Evolutionary conservation across 2,888 invertebrate genomes (phyloP), one percentile per base, ranked within the genome.

Genomic region (Acleris sparsana): DNA sequence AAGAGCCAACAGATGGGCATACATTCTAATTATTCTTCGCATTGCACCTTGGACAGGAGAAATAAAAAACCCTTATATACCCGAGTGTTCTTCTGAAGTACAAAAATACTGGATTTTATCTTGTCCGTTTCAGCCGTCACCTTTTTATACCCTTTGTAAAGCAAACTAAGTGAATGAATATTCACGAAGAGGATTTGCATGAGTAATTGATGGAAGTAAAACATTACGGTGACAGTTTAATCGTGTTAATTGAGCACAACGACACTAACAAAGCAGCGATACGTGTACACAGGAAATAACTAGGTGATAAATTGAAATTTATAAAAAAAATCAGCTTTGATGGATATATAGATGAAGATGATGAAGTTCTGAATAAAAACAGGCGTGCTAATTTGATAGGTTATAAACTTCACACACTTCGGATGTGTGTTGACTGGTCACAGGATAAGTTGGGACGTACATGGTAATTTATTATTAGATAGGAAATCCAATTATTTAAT

Each of bases 201-300:
- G 80, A 82, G 82, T 85, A 87, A 89, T 87, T 84, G 85, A 85
- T 85, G 83, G 80, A 83, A 85, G 80, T 82, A 80, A 84, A 87
- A 84, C 82, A 80, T 80, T 76, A 79, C 79, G 72, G 80, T 78
- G 84, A 84, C 85, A 82, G 82, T 79, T 79, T 80, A 80, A 82
- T 83, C 76, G 80, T 79, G 80, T 83, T 84, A 86, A 88, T 87
- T 85, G 83, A 81, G 79, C 75, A 75, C 75, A 75, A 76, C 73
- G 77, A 80, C 76, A 78, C 78, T 83, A 84, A 83, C 80, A 69
- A 59, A 62, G 57, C 43, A 56, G 43, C 61, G 60, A 65, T 61
- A 61, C 51, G 20, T 56, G 13, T 25, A 48, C 33, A 22, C 11
- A 11, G 25, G n/a, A 17, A 53, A 46, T 13, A 62, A 39, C 33